A percentile compares a stretch with the other conserved stretches of the same genome.
Evolutionary conservation across 2,797 vertebrate species (phyloP).

Genomic region (Falco naumanni): DNA sequence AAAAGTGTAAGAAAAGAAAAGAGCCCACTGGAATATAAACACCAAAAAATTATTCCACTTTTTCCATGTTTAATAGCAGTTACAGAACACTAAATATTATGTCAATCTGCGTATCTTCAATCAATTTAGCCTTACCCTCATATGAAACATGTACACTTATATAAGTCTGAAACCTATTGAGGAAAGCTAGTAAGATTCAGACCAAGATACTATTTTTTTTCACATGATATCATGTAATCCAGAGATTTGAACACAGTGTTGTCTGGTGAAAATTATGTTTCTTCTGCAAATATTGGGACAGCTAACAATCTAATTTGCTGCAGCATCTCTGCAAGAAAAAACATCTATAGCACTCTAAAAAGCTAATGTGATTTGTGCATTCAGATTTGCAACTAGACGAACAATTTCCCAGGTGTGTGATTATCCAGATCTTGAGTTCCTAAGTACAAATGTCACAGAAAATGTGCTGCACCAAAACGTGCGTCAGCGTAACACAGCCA

Average conservation of each 20-base stretch:
- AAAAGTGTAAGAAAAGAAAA: background rate
- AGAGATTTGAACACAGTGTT: background rate
- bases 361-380: background rate
- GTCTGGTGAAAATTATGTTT: background rate
- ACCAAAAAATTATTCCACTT: background rate
- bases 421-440: background rate
- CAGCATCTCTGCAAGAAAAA: background rate
- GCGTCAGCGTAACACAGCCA: background rate
- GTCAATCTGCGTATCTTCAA: background rate
- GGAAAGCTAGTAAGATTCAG: background rate
- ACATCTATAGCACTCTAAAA: background rate
- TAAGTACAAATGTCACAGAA: background rate
- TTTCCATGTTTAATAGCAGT: background rate
- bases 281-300: background rate
- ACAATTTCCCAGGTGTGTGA: background rate
- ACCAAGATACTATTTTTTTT: background rate
- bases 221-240: background rate
- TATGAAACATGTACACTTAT: background rate
- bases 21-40: background rate
- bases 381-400: background rate
- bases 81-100: background rate
- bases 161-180: background rate
- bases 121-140: background rate
- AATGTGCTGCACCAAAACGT: background rate
- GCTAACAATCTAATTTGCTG: background rate